Evolutionary conservation across 2,888 invertebrate genomes (phyloP).

Genomic region (Neocrepidodera transversa): DNA sequence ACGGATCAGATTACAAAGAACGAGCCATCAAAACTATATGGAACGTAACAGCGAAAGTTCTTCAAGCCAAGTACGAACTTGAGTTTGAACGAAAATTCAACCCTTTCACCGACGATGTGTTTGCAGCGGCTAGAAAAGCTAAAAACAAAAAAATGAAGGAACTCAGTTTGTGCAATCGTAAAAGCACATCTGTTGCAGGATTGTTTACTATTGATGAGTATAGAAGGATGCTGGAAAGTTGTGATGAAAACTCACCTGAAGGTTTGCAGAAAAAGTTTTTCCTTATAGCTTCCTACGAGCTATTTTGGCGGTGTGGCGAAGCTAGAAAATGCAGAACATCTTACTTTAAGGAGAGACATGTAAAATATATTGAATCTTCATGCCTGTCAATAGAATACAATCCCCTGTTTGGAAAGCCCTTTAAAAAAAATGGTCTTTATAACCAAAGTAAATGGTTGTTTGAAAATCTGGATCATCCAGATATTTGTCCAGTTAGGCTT

Average conservation of each 20-base stretch:
- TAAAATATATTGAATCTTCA: background rate
- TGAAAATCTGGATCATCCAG: background rate
- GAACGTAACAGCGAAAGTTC: conserved; percentile 37
- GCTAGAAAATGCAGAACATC: background rate
- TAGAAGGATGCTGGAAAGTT: conserved; percentile 9
- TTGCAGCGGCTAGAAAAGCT: conserved; percentile 35
- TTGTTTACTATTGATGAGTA: background rate
- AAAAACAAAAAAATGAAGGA: background rate
- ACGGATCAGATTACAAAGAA: conserved; percentile 39
- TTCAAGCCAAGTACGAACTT: conserved; percentile 37
- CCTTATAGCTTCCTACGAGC: conserved; percentile 15
- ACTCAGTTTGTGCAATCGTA: background rate
- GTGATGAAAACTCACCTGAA: conserved; percentile 31
- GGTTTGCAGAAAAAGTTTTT: conserved; percentile 57
- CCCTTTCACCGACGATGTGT: conserved; percentile 33
- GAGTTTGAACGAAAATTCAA: conserved; percentile 33
- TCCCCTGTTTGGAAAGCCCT: background rate
- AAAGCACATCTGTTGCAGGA: background rate
- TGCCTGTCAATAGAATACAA: background rate
- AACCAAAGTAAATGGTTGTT: background rate
- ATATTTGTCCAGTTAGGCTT: conserved; percentile 16
- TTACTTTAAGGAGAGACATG: background rate
- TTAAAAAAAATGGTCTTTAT: background rate
- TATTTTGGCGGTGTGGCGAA: conserved; percentile 24
- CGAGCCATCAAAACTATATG: conserved; percentile 33